Conservation (phyloP, 2,113 vertebrate genomes). For the Diglossa brunneiventris region DNA sequence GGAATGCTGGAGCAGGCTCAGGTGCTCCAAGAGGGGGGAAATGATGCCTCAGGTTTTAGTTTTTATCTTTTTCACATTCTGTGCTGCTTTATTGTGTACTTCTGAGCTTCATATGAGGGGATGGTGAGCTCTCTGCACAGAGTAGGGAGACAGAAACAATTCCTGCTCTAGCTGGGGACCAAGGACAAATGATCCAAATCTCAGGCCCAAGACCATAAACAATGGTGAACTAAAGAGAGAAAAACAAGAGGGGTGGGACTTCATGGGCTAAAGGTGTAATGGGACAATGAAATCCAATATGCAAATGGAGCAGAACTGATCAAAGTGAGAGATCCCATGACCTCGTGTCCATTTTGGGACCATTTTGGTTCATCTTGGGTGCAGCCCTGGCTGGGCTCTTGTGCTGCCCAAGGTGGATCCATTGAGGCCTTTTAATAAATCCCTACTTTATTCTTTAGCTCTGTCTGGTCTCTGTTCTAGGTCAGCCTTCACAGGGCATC, state of each 20-base stretch:
- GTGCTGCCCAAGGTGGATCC: neutral
- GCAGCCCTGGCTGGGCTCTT: neutral
- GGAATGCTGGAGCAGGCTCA: neutral
- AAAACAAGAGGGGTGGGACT: neutral
- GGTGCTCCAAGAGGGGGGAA: rapidly evolving
- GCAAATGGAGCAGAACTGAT: neutral
- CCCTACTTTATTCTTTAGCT: neutral
- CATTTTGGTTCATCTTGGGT: neutral
- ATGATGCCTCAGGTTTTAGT: neutral
- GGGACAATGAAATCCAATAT: rapidly evolving
- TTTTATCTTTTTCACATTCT: neutral
- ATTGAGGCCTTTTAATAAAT: neutral
- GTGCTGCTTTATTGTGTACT: neutral
- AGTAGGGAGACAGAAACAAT: neutral
- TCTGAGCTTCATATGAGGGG: neutral
- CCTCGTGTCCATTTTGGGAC: neutral
- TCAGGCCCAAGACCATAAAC: neutral
- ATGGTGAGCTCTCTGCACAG: neutral
- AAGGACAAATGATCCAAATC: neutral
- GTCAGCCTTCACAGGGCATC: neutral
- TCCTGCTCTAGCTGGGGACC: neutral
- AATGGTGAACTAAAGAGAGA: neutral
- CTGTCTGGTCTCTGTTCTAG: neutral
- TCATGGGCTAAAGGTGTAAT: neutral
- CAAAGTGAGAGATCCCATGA: neutral